phyloP scores from a whole-genome alignment of 2,113 vertebrate species.

The Myrmecophaga tridactyla region DNA sequence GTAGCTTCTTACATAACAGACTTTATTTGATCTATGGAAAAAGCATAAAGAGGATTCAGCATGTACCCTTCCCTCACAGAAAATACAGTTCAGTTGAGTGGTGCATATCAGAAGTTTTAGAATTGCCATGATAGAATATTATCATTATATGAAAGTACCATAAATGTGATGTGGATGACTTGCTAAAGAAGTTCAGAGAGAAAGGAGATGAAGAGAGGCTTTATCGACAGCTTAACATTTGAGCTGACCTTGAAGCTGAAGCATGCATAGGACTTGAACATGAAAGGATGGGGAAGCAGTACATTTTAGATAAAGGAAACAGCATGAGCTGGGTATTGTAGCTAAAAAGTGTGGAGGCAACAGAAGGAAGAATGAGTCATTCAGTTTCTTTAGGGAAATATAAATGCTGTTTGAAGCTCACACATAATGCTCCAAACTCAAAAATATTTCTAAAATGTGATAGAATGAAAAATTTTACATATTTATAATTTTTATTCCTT shows the following conservation, averaged over 20 bases:
- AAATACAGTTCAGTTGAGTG: background rate
- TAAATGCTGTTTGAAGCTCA: background rate
- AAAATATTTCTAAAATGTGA: constrained; percentile 26
- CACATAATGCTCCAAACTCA: background rate
- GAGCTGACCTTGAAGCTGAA: constrained; percentile 35
- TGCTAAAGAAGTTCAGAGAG: background rate
- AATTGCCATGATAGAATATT: background rate
- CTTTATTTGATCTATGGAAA: background rate
- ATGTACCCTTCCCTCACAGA: background rate
- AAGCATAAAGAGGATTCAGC: background rate
- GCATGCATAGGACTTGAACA: background rate
- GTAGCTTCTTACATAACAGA: background rate
- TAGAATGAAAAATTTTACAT: background rate
- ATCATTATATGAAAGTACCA: background rate
- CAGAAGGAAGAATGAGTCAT: background rate
- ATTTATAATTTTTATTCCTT: constrained; percentile 21
- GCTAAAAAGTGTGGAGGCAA: background rate
- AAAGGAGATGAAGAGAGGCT: background rate
- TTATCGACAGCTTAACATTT: background rate
- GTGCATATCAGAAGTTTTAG: background rate
- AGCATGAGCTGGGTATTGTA: background rate
- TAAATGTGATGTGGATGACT: background rate
- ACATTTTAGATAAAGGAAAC: constrained; percentile 15
- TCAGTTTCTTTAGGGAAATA: background rate
- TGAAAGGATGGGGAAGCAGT: background rate